These are phyloP conservation scores for Circaetus cinerascens DNA, from an alignment of 2,113 vertebrate species.

Conservation along the genomic window DNA sequence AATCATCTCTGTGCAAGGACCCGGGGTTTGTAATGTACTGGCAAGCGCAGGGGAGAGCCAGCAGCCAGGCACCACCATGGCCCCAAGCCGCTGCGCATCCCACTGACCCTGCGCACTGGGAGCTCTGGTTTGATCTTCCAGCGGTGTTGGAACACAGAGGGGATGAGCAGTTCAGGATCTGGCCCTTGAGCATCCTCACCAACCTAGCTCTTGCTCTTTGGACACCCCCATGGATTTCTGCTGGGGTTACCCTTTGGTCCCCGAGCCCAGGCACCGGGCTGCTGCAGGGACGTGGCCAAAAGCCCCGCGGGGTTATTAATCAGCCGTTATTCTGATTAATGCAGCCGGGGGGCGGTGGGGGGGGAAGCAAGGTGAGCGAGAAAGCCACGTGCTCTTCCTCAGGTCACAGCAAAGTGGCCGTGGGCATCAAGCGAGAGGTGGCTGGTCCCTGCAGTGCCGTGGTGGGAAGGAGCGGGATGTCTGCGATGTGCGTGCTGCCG, in stretches of 20 bases:
- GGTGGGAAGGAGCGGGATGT: not conserved
- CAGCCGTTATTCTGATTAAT: not conserved
- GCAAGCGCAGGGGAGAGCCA: not conserved
- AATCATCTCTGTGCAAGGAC: not conserved
- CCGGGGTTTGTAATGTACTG: fast-evolving
- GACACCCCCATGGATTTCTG: not conserved
- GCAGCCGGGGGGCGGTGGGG: fast-evolving
- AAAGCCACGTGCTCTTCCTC: not conserved
- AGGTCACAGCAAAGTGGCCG: not conserved
- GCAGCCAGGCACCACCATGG: not conserved
- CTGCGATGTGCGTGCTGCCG: fast-evolving
- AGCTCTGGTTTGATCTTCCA: not conserved
- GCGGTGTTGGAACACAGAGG: not conserved
- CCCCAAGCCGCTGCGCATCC: not conserved
- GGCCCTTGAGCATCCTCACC: not conserved
- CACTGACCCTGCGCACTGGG: not conserved
- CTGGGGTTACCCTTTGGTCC: not conserved
- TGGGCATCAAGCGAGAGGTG: not conserved
- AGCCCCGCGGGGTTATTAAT: fast-evolving
- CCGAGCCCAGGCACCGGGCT: not conserved
- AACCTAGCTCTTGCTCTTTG: not conserved
- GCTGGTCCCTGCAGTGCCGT: fast-evolving
- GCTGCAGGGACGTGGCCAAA: fast-evolving
- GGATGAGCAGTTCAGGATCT: not conserved
- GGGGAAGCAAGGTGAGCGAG: fast-evolving